Base-by-base conservation (phyloP, 2,888 invertebrate genomes). In the Dryomyza anilis region DNA sequence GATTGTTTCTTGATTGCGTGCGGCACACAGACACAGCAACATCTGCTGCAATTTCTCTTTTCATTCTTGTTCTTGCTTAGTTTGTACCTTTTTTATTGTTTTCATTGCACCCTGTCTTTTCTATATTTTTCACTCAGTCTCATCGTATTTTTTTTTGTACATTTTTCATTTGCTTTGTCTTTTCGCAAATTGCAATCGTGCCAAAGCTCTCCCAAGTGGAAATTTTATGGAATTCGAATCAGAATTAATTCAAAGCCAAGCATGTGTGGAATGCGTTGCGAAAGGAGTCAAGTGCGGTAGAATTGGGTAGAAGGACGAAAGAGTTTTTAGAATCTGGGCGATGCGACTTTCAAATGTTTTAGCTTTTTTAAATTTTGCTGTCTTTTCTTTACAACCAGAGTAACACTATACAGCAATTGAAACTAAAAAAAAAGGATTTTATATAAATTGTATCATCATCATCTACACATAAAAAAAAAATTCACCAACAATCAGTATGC, bases 181-280 rank as follows among this genome's bases (percentile, higher is more conserved):
- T 69, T 56, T 43, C 55, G 55, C 67, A 70, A 77, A 76, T 73
- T 75, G 73, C 71, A 76, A 76, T 78, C 78, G 74, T 78, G 78
- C 77, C 74, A 77, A 79, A 79, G 78, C 76, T 77, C 76, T 79
- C 78, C 79, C 80, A 79, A 74, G 79, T 78, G 79, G 74, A 79
- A 80, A 77, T 76, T 74, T 74, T 72, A 43, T 56, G 50, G 45
- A 67, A 64, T 58, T 64, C 52, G 50, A 67, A 69, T 65, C 64
- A 58, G 58, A 69, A 64, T 33, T 68, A 64, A 64, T 66, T 66
- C 43, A 53, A 43, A 29, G 53, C 39, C 43, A 43, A 53, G 19
- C 53, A 43, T 39, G 8, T n/a, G 39, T 3, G n/a, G 39, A 2
- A 7, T 6, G 39, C 33, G 39, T 14, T n/a, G 39, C 39, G 39